Conservation (phyloP, 1,140 invertebrate genomes). For the Gryon sp. region DNA sequence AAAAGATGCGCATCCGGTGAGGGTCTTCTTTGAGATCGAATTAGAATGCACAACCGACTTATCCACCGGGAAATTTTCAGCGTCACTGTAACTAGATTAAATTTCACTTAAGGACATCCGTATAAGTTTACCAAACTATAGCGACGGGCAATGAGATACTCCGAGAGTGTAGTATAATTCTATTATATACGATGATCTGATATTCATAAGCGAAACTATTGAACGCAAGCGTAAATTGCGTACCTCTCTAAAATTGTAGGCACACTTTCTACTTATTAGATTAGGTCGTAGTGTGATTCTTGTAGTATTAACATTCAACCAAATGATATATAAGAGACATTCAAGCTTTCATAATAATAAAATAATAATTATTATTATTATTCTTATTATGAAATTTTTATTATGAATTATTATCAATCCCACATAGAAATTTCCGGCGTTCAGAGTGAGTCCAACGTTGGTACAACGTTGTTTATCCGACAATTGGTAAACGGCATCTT, state of each 20-base stretch:
- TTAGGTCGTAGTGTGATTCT: constrained; percentile 44
- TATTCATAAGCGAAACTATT: constrained; percentile 62
- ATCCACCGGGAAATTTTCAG: constrained; percentile 67
- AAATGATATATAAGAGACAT: constrained; percentile 35
- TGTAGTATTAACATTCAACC: neutral
- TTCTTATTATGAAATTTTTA: no score
- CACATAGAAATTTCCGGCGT: no score
- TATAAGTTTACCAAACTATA: constrained; percentile 63
- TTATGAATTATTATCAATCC: no score
- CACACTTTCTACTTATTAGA: constrained; percentile 48
- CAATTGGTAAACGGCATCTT: no score
- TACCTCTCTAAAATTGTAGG: constrained; percentile 44
- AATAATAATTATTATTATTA: no score
- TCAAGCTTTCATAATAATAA: no score
- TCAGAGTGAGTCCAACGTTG: no score
- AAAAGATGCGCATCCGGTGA: neutral
- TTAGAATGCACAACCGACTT: constrained; percentile 34
- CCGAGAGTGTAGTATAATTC: constrained; percentile 63
- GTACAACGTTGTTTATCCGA: no score
- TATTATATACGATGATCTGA: constrained; percentile 62
- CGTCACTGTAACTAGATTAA: constrained; percentile 62
- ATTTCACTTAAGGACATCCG: constrained; percentile 64
- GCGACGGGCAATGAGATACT: constrained; percentile 46
- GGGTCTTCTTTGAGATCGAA: constrained; percentile 25
- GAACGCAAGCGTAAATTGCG: constrained; percentile 51